A percentile compares a stretch with the other conserved stretches of the same genome.
Evolutionary conservation across 2,797 vertebrate species (phyloP).

Genomic region (Lithobates pipiens): DNA sequence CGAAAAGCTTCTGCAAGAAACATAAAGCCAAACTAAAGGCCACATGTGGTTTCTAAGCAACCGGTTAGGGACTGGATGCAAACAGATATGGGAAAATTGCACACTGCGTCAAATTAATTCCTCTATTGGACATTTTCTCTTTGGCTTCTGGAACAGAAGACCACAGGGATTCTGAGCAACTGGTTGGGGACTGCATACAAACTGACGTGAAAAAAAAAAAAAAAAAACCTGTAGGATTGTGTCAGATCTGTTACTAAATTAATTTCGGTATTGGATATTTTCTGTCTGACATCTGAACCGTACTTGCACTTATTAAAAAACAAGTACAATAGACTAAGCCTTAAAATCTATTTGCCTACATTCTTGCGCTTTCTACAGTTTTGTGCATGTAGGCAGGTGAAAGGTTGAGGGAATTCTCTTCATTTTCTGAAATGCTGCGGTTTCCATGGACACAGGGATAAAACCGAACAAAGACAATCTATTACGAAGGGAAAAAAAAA

Average conservation of each 20-base stretch:
- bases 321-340: background rate
- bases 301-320: background rate
- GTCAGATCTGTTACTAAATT: background rate
- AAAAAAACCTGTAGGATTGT: background rate
- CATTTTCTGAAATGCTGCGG: constrained; percentile 18
- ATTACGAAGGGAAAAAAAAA: background rate
- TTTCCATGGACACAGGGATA: constrained; percentile 43
- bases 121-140: too few species aligned
- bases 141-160: too few species aligned
- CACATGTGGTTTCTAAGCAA: too few species aligned
- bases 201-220: too few species aligned
- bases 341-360: background rate
- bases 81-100: too few species aligned
- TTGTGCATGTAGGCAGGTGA: constrained; percentile 14
- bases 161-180: too few species aligned
- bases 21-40: too few species aligned
- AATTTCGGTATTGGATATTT: background rate
- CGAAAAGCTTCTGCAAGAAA: too few species aligned
- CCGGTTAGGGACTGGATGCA: too few species aligned
- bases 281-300: background rate
- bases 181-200: too few species aligned
- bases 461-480: constrained; percentile 22
- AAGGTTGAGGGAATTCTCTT: constrained; percentile 41
- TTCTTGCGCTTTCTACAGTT: background rate
- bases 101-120: too few species aligned